Percentiles rank a stretch among this genome's conserved stretches.
These are phyloP conservation scores for Pseudotriccus pelzelni DNA, from an alignment of 2,797 vertebrate species.

Conservation along the genomic window DNA sequence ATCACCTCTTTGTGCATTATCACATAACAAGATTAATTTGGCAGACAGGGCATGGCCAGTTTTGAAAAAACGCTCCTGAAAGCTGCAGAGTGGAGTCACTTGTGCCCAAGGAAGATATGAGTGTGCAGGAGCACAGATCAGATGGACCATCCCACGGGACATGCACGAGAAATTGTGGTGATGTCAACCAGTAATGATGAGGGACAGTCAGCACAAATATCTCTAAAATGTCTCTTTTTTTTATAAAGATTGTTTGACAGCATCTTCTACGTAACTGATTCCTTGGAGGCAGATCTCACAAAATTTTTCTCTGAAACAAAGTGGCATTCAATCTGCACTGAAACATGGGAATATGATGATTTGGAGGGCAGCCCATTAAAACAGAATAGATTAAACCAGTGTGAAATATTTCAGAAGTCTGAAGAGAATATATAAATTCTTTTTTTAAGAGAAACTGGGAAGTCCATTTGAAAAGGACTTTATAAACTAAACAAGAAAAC, in stretches of 20 bases:
- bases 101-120: not conserved
- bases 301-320: not conserved
- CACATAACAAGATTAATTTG: not conserved
- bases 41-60: not conserved
- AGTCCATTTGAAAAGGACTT: not conserved
- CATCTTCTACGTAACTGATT: not conserved
- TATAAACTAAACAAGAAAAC: not conserved
- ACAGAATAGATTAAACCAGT: not conserved
- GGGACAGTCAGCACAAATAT: not conserved
- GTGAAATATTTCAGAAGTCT: not conserved
- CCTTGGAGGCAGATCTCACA: not conserved
- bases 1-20: not conserved
- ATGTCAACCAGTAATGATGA: not conserved
- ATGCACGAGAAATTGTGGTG: not conserved
- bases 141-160: not conserved
- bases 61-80: not conserved
- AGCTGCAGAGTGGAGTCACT: not conserved
- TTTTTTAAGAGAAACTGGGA: not conserved
- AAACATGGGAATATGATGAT: not conserved
- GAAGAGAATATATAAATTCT: not conserved
- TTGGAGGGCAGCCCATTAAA: not conserved
- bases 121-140: not conserved
- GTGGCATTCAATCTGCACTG: not conserved
- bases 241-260: not conserved
- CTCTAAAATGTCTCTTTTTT: not conserved